Evolutionary conservation across 2,888 invertebrate genomes (phyloP), one percentile per base, ranked within the genome.

Genomic region (Sesia apiformis): DNA sequence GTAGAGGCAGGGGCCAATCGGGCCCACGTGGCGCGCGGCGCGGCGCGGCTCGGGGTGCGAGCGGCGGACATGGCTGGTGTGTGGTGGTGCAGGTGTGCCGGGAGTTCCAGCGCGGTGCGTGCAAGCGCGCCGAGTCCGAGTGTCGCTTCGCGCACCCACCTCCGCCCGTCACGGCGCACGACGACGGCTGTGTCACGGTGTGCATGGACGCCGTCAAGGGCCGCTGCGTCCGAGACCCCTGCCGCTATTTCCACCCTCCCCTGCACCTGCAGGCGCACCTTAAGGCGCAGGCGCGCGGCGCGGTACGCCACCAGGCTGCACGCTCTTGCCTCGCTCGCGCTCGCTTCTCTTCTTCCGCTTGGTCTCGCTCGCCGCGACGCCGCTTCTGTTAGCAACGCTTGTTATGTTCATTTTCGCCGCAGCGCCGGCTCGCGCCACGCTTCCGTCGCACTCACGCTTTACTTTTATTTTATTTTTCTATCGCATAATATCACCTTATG

Each of bases 231-330:
- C 97, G 98, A 94, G 97, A 97, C 93, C 96, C 97, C 93, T 98
- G 98, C 96, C 97, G 97, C 94, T 98, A 98, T 96, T 98, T 97
- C 95, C 98, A 98, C 94, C 98, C 98, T 93, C 98, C 98, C 93
- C 95, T 97, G 94, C 98, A 98, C 96, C 97, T 98, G 93, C 96
- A 96, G 95, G 96, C 96, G 94, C 96, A 96, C 95, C 96, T 97
- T 95, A 97, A 97, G 96, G 96, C 97, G 94, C 97, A 97, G 94
- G 95, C 95, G 94, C 95, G 95, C 95, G 93, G 93, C 93, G 94
- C 94, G 94, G 94, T 94, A 94, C 93, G 94, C 93, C 93, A 92
- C 91, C 91, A 81, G 84, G 84, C 86, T 90, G 91, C 91, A 91
- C 87, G 84, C 85, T 84, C 86, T 70, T 68, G 70, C 71, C 68